These are phyloP conservation scores for Tachuris rubrigastra DNA, from an alignment of 2,113 vertebrate species.

Conservation along the genomic window DNA sequence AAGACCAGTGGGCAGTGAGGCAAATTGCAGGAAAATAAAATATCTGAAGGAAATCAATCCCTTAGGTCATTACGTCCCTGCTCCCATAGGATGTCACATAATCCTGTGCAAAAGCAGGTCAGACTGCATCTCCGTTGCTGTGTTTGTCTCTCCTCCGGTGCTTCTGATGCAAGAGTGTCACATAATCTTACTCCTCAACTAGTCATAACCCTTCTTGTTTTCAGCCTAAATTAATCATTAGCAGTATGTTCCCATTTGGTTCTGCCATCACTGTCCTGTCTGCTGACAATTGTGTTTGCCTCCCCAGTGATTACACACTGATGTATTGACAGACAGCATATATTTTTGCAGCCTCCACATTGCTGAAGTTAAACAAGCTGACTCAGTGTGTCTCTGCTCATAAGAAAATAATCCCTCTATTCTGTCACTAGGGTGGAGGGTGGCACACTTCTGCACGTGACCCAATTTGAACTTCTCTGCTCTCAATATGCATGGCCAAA, in stretches of 20 bases:
- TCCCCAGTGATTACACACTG: background rate
- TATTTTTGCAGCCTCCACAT: background rate
- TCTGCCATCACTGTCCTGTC: background rate
- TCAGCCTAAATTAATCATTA: background rate
- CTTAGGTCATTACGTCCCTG: background rate
- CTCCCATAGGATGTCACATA: background rate
- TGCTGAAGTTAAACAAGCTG: slow-evolving; percentile 8
- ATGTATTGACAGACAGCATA: slow-evolving; percentile 12
- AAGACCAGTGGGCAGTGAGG: background rate
- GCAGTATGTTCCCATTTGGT: background rate
- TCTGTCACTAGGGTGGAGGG: rapidly evolving
- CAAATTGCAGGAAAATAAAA: background rate
- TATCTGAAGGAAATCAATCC: background rate
- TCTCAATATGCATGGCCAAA: background rate
- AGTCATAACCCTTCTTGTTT: background rate
- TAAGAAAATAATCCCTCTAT: background rate
- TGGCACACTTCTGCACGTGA: background rate
- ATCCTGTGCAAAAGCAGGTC: background rate
- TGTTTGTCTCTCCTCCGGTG: background rate
- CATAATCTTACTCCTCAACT: background rate
- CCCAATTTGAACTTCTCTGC: background rate
- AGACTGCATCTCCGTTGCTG: background rate
- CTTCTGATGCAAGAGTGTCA: background rate
- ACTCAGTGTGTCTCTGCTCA: background rate
- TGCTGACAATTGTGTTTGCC: background rate